These are phyloP conservation scores for Cyprinodon variegatus DNA, from an alignment of 2,113 vertebrate species.

Conservation along the genomic window DNA sequence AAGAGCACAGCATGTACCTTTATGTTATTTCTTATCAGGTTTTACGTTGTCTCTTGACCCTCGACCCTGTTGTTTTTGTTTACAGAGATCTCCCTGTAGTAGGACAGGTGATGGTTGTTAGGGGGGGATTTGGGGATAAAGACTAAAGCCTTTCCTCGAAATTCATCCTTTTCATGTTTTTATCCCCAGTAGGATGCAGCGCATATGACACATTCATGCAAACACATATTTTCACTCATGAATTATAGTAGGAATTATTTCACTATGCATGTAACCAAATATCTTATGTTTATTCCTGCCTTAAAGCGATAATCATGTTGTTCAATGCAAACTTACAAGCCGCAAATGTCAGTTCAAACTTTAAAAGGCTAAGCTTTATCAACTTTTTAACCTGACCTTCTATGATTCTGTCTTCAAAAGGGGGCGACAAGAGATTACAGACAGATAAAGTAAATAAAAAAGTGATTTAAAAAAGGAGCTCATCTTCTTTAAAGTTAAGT, in stretches of 20 bases:
- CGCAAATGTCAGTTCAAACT: not conserved
- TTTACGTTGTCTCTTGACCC: slow-evolving; percentile 8
- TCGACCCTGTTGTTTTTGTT: slow-evolving; percentile 49
- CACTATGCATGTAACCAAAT: not conserved
- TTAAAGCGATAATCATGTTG: not conserved
- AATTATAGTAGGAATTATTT: not conserved
- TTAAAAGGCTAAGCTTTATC: not conserved
- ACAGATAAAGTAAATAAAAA: no score
- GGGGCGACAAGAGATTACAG: no score
- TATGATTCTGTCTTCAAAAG: not conserved
- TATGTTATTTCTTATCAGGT: slow-evolving; percentile 49
- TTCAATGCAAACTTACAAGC: not conserved
- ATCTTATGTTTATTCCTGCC: not conserved
- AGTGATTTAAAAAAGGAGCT: no score
- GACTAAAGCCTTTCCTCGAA: slow-evolving; percentile 33
- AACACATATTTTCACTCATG: slow-evolving; percentile 25
- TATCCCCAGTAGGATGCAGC: slow-evolving; percentile 27
- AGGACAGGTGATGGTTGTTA: not conserved
- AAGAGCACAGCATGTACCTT: slow-evolving; percentile 27
- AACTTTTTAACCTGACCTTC: not conserved
- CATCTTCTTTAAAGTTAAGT: no score
- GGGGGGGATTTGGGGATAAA: not conserved
- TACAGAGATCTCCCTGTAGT: slow-evolving; percentile 47
- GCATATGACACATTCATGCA: slow-evolving; percentile 40
- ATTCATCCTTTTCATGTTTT: slow-evolving; percentile 18